Conservation (phyloP, 1,140 invertebrate species). For the Adoxophyes honmai region DNA sequence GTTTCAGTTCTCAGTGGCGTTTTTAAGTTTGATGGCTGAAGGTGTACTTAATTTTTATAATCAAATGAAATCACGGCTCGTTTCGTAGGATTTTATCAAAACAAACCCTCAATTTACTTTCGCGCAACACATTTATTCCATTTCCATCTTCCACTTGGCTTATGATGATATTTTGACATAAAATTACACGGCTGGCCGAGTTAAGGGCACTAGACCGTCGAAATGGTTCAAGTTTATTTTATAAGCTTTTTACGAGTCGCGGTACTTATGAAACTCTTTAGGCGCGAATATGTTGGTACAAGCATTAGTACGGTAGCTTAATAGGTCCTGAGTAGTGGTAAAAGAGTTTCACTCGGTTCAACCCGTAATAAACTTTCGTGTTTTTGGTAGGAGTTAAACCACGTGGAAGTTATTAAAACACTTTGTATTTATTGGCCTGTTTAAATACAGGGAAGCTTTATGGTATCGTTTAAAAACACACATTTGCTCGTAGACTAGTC, state of each 20-base stretch:
- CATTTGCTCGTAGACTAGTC: no score
- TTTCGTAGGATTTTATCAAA: constrained; percentile 5
- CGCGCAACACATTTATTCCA: constrained; percentile 20
- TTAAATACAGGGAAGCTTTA: no score
- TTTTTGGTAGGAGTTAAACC: no score
- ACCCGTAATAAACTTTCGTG: no score
- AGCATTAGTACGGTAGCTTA: not conserved
- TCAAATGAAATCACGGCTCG: no score
- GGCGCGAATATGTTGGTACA: constrained; percentile 5
- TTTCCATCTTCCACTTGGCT: constrained; percentile 22
- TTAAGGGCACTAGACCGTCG: constrained; percentile 24
- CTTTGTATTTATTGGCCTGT: no score
- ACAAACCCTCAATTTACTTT: constrained; percentile 15
- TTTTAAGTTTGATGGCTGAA: no score
- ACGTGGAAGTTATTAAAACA: no score
- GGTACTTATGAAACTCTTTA: constrained; percentile 18
- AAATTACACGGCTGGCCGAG: constrained; percentile 26
- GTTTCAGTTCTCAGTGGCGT: no score
- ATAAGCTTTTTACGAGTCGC: constrained; percentile 23
- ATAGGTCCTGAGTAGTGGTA: not conserved
- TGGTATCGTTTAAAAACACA: no score
- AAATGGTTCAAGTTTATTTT: constrained; percentile 25
- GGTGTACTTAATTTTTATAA: no score
- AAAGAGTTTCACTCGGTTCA: no score
- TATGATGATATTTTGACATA: constrained; percentile 28